phyloP scores from a whole-genome alignment of 53 echinoderm and acorn worm species.

The Astropecten irregularis region DNA sequence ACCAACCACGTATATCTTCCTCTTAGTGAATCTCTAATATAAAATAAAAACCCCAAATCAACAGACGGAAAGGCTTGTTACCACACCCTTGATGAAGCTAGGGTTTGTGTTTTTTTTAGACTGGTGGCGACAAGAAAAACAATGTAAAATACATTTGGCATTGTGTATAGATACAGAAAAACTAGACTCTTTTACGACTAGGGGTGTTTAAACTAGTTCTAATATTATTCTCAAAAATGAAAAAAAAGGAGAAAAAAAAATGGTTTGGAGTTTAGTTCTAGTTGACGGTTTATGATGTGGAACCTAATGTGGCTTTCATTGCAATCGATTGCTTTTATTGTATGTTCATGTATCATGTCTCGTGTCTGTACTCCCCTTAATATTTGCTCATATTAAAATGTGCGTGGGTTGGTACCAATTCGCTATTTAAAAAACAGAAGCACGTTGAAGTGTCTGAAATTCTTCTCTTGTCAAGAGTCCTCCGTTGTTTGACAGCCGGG shows the following conservation, averaged over 20 bases:
- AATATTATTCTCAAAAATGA: too few species aligned
- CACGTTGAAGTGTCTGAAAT: too few species aligned
- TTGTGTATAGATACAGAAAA: constrained; percentile 4
- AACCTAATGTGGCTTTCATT: constrained; percentile 59
- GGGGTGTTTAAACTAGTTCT: constrained; percentile 11
- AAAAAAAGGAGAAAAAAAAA: too few species aligned
- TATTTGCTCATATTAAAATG: constrained; percentile 48
- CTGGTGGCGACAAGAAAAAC: constrained; percentile 9
- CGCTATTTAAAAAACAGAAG: constrained; percentile 43
- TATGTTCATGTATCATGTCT: constrained; percentile 37
- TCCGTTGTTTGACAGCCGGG: too few species aligned
- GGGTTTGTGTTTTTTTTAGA: constrained; percentile 26
- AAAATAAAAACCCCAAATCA: too few species aligned
- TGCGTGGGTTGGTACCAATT: constrained; percentile 72
- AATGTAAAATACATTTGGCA: constrained; percentile 48
- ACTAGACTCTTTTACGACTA: constrained; percentile 30
- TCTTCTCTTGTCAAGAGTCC: too few species aligned
- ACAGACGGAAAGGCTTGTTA: too few species aligned
- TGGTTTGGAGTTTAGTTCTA: constrained; percentile 40
- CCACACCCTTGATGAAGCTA: constrained; percentile 39
- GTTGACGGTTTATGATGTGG: constrained; percentile 45
- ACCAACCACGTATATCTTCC: constrained; percentile 10
- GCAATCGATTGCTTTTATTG: constrained; percentile 56
- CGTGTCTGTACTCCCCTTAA: constrained; percentile 18
- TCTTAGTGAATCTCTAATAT: too few species aligned